Percentiles rank a stretch among this genome's conserved stretches.
phyloP scores from a whole-genome alignment of 2,113 vertebrate genomes.

The Ardeotis arabs region DNA sequence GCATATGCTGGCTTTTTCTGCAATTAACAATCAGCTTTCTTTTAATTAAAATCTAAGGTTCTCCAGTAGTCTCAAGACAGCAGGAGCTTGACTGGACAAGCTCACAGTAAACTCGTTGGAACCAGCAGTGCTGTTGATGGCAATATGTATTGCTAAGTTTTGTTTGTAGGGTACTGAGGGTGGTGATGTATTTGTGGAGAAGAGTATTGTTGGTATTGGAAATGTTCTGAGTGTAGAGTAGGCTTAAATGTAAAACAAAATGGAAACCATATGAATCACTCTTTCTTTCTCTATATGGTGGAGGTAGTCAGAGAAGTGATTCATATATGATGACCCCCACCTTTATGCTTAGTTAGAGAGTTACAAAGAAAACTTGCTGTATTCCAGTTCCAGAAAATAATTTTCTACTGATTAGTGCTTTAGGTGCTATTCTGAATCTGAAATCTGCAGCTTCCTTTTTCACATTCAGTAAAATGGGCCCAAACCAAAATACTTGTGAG shows the following conservation, averaged over 20 bases:
- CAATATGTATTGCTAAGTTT: neutral
- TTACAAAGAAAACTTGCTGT: neutral
- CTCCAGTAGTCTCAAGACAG: neutral
- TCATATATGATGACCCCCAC: neutral
- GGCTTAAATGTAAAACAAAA: neutral
- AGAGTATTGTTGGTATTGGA: neutral
- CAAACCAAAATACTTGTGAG: neutral
- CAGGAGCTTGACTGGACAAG: neutral
- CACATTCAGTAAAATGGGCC: neutral
- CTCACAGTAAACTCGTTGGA: neutral
- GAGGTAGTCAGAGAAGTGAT: neutral
- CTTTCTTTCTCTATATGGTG: neutral
- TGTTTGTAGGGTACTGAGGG: neutral
- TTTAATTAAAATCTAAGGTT: neutral
- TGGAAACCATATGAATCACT: neutral
- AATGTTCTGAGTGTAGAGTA: neutral
- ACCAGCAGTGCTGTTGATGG: neutral
- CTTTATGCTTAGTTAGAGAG: neutral
- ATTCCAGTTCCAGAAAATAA: neutral
- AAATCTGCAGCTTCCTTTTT: neutral
- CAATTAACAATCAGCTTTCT: neutral
- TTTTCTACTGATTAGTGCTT: neutral
- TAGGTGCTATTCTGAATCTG: neutral
- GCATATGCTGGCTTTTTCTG: neutral
- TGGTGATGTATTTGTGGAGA: neutral